Conservation (phyloP, 2,113 vertebrate genomes). For the Lasiurus borealis region DNA sequence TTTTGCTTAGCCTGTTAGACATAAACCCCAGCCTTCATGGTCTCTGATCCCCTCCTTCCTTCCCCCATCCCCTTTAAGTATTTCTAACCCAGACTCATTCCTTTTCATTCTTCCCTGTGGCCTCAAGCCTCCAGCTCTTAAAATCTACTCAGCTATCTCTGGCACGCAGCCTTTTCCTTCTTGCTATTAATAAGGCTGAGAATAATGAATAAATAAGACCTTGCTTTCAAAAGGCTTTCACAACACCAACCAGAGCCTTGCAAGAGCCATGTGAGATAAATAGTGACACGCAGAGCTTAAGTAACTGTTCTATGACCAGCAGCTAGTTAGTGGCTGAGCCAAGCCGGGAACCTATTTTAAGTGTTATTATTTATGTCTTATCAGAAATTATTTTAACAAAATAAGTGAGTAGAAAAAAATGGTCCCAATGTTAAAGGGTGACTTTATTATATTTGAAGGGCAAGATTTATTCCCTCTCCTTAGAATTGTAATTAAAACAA, state of each 20-base stretch:
- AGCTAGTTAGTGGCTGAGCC: constrained; percentile 29
- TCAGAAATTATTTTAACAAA: constrained; percentile 51
- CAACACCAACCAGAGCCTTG: not conserved
- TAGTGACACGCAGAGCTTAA: not conserved
- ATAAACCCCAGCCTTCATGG: not conserved
- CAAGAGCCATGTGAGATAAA: not conserved
- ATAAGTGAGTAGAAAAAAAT: constrained; percentile 35
- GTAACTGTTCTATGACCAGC: not conserved
- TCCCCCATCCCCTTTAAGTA: not conserved
- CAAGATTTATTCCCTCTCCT: constrained; percentile 59
- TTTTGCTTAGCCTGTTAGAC: not conserved
- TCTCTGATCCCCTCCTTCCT: not conserved
- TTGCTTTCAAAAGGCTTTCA: constrained; percentile 35
- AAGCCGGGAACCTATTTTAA: not conserved
- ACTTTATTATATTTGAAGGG: constrained; percentile 59
- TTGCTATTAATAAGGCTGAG: constrained; percentile 64
- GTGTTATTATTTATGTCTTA: constrained; percentile 53
- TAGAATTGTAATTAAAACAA: constrained; percentile 51
- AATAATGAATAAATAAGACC: constrained; percentile 61
- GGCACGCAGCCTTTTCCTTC: not conserved
- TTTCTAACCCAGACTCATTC: constrained; percentile 10
- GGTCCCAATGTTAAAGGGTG: constrained; percentile 22
- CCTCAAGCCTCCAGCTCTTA: constrained; percentile 7
- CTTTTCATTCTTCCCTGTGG: constrained; percentile 38
- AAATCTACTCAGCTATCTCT: constrained; percentile 59